phyloP scores from a whole-genome alignment of 2,113 vertebrate genomes.

The Callorhinus ursinus region DNA sequence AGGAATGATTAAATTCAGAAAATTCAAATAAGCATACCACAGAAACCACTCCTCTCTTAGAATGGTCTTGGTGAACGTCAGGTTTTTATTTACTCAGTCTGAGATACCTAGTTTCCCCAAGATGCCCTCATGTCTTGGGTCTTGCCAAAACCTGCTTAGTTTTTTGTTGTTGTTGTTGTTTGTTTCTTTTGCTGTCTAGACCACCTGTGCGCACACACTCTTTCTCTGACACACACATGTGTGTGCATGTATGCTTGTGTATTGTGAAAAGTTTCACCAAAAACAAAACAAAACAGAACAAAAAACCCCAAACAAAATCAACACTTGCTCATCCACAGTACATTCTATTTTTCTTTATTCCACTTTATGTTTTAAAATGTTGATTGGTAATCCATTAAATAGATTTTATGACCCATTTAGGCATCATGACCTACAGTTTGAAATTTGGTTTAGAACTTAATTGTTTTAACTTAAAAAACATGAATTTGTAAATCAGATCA shows the following conservation, averaged over 20 bases:
- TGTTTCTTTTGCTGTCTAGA: neutral
- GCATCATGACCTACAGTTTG: neutral
- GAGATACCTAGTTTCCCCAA: neutral
- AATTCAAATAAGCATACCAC: neutral
- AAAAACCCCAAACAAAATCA: neutral
- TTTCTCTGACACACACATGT: neutral
- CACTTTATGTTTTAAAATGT: neutral
- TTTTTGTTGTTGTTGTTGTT: neutral
- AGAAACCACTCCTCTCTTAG: neutral
- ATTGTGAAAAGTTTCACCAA: neutral
- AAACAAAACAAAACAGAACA: neutral
- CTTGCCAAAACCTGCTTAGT: neutral
- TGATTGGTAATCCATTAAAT: neutral
- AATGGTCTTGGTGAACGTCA: neutral
- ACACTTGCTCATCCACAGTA: neutral
- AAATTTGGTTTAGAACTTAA: neutral
- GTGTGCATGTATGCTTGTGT: neutral
- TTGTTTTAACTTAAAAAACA: neutral
- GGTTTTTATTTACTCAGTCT: neutral
- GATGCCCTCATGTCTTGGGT: neutral
- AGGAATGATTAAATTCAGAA: neutral
- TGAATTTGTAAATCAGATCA: neutral
- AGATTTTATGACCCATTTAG: neutral
- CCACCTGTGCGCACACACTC: rapidly evolving
- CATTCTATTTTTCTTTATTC: neutral